Evolutionary conservation across 2,888 invertebrate genomes (phyloP).

Genomic region (Gymnosoma rotundatum): DNA sequence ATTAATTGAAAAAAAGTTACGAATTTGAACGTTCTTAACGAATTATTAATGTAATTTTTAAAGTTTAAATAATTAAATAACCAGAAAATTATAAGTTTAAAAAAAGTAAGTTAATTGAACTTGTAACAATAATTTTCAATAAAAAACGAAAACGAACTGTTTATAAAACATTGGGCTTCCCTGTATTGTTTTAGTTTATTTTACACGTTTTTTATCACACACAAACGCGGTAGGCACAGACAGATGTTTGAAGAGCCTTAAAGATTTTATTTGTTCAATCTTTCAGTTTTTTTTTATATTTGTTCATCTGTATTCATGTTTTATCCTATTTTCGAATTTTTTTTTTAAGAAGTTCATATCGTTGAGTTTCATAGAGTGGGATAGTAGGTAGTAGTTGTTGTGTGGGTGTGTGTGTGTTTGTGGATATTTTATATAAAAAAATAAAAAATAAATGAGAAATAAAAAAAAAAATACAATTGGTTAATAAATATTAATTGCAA

Average conservation of each 20-base stretch:
- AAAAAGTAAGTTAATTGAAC: constrained; percentile 68
- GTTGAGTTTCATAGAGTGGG: constrained; percentile 47
- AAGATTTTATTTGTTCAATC: constrained; percentile 16
- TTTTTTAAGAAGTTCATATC: constrained; percentile 17
- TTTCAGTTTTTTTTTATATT: constrained; percentile 29
- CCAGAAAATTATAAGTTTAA: constrained; percentile 52
- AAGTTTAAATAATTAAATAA: constrained; percentile 46
- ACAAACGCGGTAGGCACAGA: constrained; percentile 28
- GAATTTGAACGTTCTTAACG: constrained; percentile 33
- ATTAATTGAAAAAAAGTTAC: constrained; percentile 35
- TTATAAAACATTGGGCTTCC: constrained; percentile 69
- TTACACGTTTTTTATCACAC: constrained; percentile 20
- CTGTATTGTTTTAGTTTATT: constrained; percentile 51
- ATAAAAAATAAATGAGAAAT: constrained; percentile 43
- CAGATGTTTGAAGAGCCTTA: constrained; percentile 42
- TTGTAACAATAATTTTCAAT: constrained; percentile 69
- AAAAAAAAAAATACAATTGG: constrained; percentile 46
- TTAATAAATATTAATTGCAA: constrained; percentile 38
- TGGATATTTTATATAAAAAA: constrained; percentile 25
- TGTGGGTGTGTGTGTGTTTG: constrained; percentile 12
- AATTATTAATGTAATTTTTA: constrained; percentile 48
- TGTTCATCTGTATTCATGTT: constrained; percentile 38
- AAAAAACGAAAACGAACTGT: constrained; percentile 71
- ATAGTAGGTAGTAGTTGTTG: constrained; percentile 46
- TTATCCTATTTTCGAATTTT: constrained; percentile 38